Conservation (phyloP, 2,113 vertebrate species). For the Sylvietta virens region DNA sequence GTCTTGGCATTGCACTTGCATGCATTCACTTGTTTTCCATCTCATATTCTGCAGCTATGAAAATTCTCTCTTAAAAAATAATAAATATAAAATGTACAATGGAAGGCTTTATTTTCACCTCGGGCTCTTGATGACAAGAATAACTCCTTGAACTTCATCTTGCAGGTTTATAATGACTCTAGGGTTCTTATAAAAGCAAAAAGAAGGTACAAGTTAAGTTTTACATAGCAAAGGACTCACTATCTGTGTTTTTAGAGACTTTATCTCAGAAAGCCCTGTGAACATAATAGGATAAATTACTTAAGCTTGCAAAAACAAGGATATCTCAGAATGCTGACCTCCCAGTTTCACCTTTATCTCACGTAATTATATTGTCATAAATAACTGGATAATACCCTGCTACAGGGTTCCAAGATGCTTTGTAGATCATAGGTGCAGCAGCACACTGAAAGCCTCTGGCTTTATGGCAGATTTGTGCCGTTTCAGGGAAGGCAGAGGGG, state of each 20-base stretch:
- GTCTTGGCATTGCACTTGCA: background rate
- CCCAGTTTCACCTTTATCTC: slow-evolving; percentile 45
- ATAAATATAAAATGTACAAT: background rate
- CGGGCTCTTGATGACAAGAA: slow-evolving; percentile 53
- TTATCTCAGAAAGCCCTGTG: slow-evolving; percentile 59
- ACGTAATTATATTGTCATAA: slow-evolving; percentile 1
- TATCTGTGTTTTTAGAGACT: slow-evolving; percentile 56
- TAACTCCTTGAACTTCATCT: slow-evolving; percentile 31
- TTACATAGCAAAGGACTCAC: slow-evolving; percentile 37
- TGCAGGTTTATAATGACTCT: slow-evolving; percentile 54
- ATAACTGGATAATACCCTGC: background rate
- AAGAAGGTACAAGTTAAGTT: background rate
- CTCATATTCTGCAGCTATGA: background rate
- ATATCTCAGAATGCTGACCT: background rate
- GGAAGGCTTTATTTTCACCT: slow-evolving; percentile 46
- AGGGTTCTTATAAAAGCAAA: slow-evolving; percentile 48
- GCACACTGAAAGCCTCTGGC: background rate
- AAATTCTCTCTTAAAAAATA: background rate
- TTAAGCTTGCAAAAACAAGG: slow-evolving; percentile 58
- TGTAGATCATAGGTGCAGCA: background rate
- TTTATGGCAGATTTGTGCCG: background rate
- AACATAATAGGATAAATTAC: slow-evolving; percentile 59
- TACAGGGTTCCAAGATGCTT: background rate
- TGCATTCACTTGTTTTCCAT: background rate
- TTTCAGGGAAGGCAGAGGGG: background rate